Evolutionary conservation across 92 coral and sea anemone species (phyloP).

Genomic region (Siderastrea siderea): DNA sequence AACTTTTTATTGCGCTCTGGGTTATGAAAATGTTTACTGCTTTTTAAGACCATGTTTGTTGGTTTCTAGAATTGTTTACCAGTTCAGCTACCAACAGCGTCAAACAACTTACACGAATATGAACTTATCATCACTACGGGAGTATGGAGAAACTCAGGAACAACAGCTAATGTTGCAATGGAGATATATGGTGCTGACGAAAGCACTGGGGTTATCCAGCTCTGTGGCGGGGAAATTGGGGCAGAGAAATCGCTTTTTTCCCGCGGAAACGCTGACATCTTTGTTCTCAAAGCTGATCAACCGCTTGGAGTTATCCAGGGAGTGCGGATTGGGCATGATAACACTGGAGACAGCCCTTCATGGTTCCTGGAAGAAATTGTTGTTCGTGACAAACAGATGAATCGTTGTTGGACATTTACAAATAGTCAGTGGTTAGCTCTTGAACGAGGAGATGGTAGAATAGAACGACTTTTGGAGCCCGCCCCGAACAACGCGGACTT

Average conservation of each 20-base stretch:
- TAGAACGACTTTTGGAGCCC: constrained; percentile 36
- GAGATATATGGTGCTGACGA: constrained; percentile 44
- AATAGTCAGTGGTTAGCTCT: constrained; percentile 59
- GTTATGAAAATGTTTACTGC: no score
- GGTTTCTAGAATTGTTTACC: constrained; percentile 73
- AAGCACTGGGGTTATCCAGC: constrained; percentile 25
- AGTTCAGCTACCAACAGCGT: constrained; percentile 37
- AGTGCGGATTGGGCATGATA: constrained; percentile 69
- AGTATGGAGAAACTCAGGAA: constrained; percentile 49
- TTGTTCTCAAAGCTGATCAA: constrained; percentile 36
- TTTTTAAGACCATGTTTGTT: neutral
- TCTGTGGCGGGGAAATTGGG: constrained; percentile 11
- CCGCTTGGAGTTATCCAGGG: constrained; percentile 43
- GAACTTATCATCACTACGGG: constrained; percentile 45
- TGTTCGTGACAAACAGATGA: constrained; percentile 33
- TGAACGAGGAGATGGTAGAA: constrained; percentile 50
- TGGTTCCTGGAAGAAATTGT: constrained; percentile 66
- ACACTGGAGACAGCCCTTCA: constrained; percentile 60
- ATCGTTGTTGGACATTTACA: constrained; percentile 45
- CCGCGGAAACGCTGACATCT: constrained; percentile 64
- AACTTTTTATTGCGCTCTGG: no score
- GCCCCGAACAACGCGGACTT: constrained; percentile 14
- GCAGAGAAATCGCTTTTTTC: constrained; percentile 32
- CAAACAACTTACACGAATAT: constrained; percentile 37
- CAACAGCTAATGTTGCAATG: constrained; percentile 59